A percentile compares a stretch with the other conserved stretches of the same genome.
phyloP scores from a whole-genome alignment of 2,797 vertebrate genomes.

The Diplodus puntazzo region DNA sequence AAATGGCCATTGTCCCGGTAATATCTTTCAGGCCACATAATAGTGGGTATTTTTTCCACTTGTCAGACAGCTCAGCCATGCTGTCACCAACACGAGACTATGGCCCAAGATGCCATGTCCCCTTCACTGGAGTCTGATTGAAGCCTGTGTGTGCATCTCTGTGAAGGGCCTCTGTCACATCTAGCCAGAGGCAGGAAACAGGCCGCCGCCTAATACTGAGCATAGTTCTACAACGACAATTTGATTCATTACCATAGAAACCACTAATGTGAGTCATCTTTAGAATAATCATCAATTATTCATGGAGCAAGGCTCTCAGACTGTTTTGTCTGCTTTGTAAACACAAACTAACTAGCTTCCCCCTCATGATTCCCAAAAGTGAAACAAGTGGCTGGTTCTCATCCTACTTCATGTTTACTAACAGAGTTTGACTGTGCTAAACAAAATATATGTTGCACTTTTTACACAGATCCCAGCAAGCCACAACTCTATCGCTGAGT shows the following conservation, averaged over 20 bases:
- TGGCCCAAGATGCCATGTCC: constrained; percentile 12
- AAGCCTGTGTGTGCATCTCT: constrained; percentile 37
- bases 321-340: constrained; percentile 80
- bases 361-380: constrained; percentile 54
- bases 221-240: constrained; percentile 71
- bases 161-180: constrained; percentile 45
- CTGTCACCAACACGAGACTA: constrained; percentile 24
- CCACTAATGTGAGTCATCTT: constrained; percentile 81
- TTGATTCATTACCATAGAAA: constrained; percentile 78
- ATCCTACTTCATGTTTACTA: constrained; percentile 70
- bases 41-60: constrained; percentile 21
- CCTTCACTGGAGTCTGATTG: constrained; percentile 32
- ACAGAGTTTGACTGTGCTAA: constrained; percentile 24
- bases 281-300: constrained; percentile 84
- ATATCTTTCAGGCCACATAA: constrained; percentile 13
- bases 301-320: constrained; percentile 67
- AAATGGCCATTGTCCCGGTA: neutral
- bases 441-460: constrained; percentile 31
- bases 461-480: constrained; percentile 23
- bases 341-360: constrained; percentile 74
- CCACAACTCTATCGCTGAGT: constrained; percentile 5
- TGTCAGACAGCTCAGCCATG: constrained; percentile 35
- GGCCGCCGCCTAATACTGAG: constrained; percentile 47
- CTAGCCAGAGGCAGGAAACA: constrained; percentile 57
- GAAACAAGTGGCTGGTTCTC: constrained; percentile 66